These are phyloP conservation scores for Octodon degus DNA, from an alignment of 2,113 vertebrate genomes.

Conservation along the genomic window DNA sequence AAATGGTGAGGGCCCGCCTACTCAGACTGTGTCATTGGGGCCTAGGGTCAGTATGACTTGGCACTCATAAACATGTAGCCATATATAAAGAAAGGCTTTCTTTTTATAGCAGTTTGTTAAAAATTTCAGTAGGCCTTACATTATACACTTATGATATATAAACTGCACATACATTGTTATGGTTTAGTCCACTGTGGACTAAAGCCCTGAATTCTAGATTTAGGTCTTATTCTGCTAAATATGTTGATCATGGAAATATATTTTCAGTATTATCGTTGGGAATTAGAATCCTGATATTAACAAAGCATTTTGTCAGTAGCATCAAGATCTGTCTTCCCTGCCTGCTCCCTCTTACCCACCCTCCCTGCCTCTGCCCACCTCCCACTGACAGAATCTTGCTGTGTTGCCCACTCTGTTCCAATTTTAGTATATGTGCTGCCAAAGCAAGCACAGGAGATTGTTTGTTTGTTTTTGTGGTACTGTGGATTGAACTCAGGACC, in stretches of 20 bases:
- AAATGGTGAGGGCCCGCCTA: not conserved
- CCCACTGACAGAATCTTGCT: not conserved
- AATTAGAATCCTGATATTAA: not conserved
- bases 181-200: not conserved
- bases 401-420: not conserved
- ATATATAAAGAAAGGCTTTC: not conserved
- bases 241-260: not conserved
- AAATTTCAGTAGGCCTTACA: constrained; percentile 16
- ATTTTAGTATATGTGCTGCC: not conserved
- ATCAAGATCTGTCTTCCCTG: not conserved
- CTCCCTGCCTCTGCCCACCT: not conserved
- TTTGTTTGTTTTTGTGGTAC: too few relatives aligned
- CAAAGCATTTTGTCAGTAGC: not conserved
- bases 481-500: too few relatives aligned
- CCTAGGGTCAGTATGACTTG: not conserved
- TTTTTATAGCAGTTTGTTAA: constrained; percentile 46
- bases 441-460: too few relatives aligned
- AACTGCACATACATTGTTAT: not conserved
- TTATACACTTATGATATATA: not conserved
- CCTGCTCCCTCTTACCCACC: too few relatives aligned
- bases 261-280: constrained; percentile 22
- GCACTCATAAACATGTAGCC: not conserved
- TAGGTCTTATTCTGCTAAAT: constrained; percentile 17
- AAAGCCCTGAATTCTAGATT: not conserved
- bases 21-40: not conserved